Evolutionary conservation across 2,113 vertebrate species (phyloP).

Genomic region (Pungitius pungitius): DNA sequence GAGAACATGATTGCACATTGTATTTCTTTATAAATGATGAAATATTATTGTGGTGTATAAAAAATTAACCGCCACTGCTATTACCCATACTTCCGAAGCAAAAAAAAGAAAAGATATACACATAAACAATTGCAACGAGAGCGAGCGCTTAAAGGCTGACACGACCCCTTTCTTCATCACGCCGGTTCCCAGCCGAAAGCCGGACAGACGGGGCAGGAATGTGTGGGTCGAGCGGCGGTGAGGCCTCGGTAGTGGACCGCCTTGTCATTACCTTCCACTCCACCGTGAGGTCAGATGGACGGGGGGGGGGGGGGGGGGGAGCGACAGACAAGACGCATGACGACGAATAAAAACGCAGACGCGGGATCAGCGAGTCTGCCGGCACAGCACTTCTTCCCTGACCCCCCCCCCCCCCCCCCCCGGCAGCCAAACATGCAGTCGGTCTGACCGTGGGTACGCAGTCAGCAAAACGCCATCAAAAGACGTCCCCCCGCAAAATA

Average conservation of each 20-base stretch:
- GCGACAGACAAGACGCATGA: constrained; percentile 66
- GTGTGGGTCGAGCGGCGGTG: constrained; percentile 41
- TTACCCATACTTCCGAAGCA: too few relatives aligned
- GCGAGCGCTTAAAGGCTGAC: constrained; percentile 35
- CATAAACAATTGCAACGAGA: constrained; percentile 7
- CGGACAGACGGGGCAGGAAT: constrained; percentile 57
- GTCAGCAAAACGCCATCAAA: constrained; percentile 75
- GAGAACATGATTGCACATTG: constrained; percentile 10
- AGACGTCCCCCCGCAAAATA: constrained; percentile 67
- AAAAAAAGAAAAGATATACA: too few relatives aligned
- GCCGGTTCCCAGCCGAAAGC: constrained; percentile 49
- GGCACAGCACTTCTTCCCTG: constrained; percentile 71
- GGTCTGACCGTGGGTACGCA: constrained; percentile 64
- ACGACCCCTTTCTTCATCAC: constrained; percentile 33
- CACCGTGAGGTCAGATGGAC: constrained; percentile 65
- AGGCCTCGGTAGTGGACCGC: constrained; percentile 54
- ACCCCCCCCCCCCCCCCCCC: not conserved
- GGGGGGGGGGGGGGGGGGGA: constrained; percentile 26
- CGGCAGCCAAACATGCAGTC: constrained; percentile 59
- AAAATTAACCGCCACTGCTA: too few relatives aligned
- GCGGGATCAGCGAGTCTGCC: constrained; percentile 71
- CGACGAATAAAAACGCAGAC: constrained; percentile 67
- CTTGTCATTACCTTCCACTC: constrained; percentile 75
- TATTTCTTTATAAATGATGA: constrained; percentile 23
- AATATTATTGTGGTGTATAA: not conserved